Conservation (phyloP, 2,797 vertebrate genomes). For the Xiphorhynchus erythropygius region DNA sequence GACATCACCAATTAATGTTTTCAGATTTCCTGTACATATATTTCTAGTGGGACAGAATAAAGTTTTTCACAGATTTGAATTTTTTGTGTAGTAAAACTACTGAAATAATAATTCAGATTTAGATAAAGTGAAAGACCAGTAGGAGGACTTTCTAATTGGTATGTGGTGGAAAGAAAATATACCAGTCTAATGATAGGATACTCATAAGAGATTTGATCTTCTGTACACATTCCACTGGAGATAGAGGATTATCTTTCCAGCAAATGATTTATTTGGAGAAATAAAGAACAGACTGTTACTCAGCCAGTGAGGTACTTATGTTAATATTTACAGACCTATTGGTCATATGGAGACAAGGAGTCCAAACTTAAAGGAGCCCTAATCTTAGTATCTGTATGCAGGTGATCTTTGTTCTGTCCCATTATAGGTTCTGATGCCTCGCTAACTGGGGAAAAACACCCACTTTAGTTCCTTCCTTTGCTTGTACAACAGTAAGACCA, state of each 20-base stretch:
- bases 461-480: background rate
- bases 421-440: background rate
- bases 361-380: background rate
- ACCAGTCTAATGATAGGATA: background rate
- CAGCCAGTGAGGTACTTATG: background rate
- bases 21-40: background rate
- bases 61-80: background rate
- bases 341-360: background rate
- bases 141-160: background rate
- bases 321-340: constrained; percentile 8
- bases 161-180: background rate
- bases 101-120: background rate
- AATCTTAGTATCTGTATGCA: background rate
- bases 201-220: background rate
- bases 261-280: constrained; percentile 28
- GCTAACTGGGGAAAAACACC: background rate
- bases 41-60: background rate
- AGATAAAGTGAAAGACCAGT: background rate
- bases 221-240: constrained; percentile 5
- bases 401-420: background rate
- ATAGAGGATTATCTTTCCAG: constrained; percentile 1
- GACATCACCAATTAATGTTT: background rate
- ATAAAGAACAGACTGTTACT: background rate
- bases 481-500: background rate
- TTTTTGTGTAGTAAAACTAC: background rate